Percentiles rank a stretch among this genome's conserved stretches.
phyloP scores from a whole-genome alignment of 2,888 invertebrate species.

The Chrysina gloriosa region DNA sequence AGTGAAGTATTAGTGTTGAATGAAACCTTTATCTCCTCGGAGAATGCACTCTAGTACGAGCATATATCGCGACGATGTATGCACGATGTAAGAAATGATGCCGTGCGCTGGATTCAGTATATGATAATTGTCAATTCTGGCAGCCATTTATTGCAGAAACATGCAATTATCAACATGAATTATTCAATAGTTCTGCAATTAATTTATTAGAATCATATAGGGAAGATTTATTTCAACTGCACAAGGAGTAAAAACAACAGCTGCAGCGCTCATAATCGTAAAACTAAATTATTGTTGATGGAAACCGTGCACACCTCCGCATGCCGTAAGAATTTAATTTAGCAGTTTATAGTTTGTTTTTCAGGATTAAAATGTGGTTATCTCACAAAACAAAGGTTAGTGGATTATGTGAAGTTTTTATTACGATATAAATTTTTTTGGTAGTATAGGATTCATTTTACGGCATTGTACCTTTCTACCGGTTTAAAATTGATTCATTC shows the following conservation, averaged over 20 bases:
- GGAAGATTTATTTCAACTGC: conserved; percentile 15
- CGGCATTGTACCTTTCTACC: neutral
- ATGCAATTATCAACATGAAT: conserved; percentile 33
- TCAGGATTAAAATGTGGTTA: neutral
- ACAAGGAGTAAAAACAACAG: conserved; percentile 8
- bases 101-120: conserved; percentile 25
- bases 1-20: neutral
- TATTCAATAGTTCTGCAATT: conserved; percentile 33
- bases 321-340: neutral
- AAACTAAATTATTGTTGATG: conserved; percentile 28
- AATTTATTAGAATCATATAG: conserved; percentile 28
- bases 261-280: conserved; percentile 14
- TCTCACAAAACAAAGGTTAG: neutral
- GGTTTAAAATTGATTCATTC: too few relatives aligned
- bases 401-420: too few relatives aligned
- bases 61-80: conserved; percentile 20
- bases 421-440: neutral
- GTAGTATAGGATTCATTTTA: neutral
- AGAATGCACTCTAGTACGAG: neutral
- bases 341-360: neutral
- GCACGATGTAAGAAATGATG: conserved; percentile 2
- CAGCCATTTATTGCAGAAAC: conserved; percentile 28
- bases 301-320: conserved; percentile 9
- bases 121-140: conserved; percentile 34
- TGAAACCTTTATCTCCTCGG: conserved; percentile 5